Evolutionary conservation across 2,797 vertebrate genomes (phyloP).

Genomic region (Halcyon chelicuti): DNA sequence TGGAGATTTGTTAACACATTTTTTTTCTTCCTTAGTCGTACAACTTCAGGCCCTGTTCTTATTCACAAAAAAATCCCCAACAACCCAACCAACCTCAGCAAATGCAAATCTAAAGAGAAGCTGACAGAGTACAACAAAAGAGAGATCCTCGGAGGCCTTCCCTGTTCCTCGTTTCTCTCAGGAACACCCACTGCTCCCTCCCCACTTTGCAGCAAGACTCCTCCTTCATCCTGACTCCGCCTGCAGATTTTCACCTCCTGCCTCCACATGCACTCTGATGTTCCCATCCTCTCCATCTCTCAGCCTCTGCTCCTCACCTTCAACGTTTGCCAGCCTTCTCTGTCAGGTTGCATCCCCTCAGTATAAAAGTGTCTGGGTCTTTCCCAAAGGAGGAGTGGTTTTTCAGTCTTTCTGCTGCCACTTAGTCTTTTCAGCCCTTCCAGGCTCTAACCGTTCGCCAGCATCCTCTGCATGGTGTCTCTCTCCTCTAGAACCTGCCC

Average conservation of each 20-base stretch:
- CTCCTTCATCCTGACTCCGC: not conserved
- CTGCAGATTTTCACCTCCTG: not conserved
- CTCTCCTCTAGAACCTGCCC: not conserved
- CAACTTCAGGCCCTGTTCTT: not conserved
- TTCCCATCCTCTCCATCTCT: not conserved
- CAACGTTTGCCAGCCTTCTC: not conserved
- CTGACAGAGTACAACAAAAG: not conserved
- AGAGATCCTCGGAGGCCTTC: not conserved
- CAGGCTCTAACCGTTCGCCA: not conserved
- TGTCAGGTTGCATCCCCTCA: not conserved
- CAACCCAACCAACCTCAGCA: not conserved
- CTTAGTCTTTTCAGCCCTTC: not conserved
- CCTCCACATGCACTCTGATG: accelerated
- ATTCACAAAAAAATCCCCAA: not conserved
- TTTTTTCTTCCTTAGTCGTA: not conserved
- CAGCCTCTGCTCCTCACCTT: not conserved
- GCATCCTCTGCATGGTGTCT: not conserved
- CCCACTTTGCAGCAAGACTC: accelerated
- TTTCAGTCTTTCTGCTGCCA: not conserved
- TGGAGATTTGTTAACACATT: not conserved
- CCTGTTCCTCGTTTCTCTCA: not conserved
- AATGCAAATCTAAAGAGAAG: not conserved
- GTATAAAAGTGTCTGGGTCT: not conserved
- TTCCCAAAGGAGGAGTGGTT: not conserved
- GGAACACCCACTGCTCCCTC: not conserved